phyloP scores from a whole-genome alignment of 2,797 vertebrate genomes.

The Silurus lanzhouensis region DNA sequence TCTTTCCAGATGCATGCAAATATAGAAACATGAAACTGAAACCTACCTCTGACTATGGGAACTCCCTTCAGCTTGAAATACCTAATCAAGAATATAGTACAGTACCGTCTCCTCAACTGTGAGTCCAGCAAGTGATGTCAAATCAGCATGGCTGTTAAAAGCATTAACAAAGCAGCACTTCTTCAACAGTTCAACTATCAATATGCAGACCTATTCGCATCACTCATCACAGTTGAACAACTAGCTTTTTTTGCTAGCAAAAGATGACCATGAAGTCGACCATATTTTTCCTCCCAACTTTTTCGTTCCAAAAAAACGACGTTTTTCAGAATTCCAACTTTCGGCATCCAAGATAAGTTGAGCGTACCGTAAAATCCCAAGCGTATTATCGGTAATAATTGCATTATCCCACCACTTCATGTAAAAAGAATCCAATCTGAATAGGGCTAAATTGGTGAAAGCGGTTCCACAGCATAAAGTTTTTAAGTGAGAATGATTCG shows the following conservation, averaged over 20 bases:
- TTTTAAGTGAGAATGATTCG: neutral
- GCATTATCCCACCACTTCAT: neutral
- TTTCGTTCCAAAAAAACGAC: too few species aligned
- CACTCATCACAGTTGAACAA: neutral
- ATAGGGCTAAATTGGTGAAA: constrained; percentile 16
- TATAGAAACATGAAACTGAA: neutral
- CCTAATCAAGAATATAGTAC: neutral
- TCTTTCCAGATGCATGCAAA: neutral
- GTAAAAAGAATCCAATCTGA: neutral
- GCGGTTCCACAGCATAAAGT: constrained; percentile 1
- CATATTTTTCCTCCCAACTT: neutral
- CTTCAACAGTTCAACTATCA: neutral
- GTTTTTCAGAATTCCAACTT: neutral
- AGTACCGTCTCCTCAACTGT: neutral
- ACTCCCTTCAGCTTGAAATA: neutral
- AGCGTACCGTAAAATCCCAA: too few species aligned
- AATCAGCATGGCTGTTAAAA: too few species aligned
- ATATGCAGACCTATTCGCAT: neutral
- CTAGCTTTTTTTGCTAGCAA: neutral
- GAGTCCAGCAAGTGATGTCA: too few species aligned
- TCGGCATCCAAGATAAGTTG: neutral
- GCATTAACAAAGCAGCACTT: too few species aligned
- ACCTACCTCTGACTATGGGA: neutral
- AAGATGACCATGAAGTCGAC: neutral
- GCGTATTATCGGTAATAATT: neutral